Percentiles rank a stretch among this genome's conserved stretches.
These are phyloP conservation scores for Oxytorus armatus DNA, from an alignment of 2,888 invertebrate genomes.

Conservation along the genomic window DNA sequence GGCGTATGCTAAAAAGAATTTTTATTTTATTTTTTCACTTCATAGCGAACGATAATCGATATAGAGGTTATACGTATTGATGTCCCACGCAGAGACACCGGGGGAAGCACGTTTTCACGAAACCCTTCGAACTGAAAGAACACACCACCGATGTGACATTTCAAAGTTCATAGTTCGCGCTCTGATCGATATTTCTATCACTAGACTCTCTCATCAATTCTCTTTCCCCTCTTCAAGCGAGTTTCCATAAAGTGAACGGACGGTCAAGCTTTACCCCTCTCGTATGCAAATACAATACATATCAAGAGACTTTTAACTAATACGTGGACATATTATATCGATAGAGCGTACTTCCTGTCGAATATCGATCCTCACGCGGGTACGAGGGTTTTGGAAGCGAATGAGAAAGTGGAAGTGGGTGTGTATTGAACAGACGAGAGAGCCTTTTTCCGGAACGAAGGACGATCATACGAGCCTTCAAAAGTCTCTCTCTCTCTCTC, in stretches of 20 bases:
- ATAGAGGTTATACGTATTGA: slow-evolving; percentile 29
- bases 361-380: slow-evolving; percentile 59
- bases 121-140: slow-evolving; percentile 55
- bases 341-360: slow-evolving; percentile 60
- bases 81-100: slow-evolving; percentile 53
- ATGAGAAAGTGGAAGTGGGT: slow-evolving; percentile 30
- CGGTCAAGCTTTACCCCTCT: slow-evolving; percentile 57
- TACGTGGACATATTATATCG: slow-evolving; percentile 38
- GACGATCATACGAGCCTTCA: slow-evolving; percentile 50
- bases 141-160: slow-evolving; percentile 68
- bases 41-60: slow-evolving; percentile 48
- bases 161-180: slow-evolving; percentile 75
- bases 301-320: no score
- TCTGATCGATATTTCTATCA: slow-evolving; percentile 59
- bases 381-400: slow-evolving; percentile 31
- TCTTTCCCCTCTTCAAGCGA: slow-evolving; percentile 7
- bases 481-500: slow-evolving; percentile 20
- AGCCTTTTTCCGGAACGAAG: slow-evolving; percentile 62
- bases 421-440: slow-evolving; percentile 51
- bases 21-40: slow-evolving; percentile 8
- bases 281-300: slow-evolving; percentile 20
- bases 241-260: slow-evolving; percentile 48
- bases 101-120: slow-evolving; percentile 45
- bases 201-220: slow-evolving; percentile 25
- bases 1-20: background rate